Percentiles rank a stretch among this genome's conserved stretches.
Evolutionary conservation across 2,113 vertebrate species (phyloP).

Genomic region (Channa maculata): DNA sequence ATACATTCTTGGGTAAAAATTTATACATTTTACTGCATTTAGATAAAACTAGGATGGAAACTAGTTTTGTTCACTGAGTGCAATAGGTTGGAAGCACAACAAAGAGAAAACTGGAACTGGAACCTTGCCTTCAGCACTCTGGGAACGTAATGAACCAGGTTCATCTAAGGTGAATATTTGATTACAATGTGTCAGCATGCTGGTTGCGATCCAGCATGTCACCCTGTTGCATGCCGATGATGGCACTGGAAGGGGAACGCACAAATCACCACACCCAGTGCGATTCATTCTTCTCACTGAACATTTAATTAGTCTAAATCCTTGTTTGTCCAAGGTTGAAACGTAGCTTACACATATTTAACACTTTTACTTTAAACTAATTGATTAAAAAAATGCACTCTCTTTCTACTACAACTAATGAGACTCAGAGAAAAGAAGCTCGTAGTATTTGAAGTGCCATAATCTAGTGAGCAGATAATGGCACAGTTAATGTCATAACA

Average conservation of each 20-base stretch:
- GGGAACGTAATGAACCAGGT: constrained; percentile 32
- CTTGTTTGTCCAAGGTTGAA: constrained; percentile 17
- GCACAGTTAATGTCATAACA: constrained; percentile 44
- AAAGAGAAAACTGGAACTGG: constrained; percentile 16
- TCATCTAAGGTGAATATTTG: constrained; percentile 55
- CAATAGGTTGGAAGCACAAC: constrained; percentile 40
- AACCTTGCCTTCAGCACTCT: not conserved
- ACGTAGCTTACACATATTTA: not conserved
- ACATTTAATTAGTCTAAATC: not conserved
- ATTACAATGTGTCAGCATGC: constrained; percentile 28
- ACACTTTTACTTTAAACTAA: not conserved
- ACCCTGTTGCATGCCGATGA: constrained; percentile 26
- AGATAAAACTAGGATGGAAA: not conserved
- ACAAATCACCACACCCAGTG: constrained; percentile 41
- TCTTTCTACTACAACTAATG: not conserved
- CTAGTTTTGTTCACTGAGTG: not conserved
- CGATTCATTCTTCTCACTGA: not conserved
- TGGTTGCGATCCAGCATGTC: constrained; percentile 17
- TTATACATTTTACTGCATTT: not conserved
- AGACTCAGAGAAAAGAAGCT: constrained; percentile 10
- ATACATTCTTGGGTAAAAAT: too few species aligned
- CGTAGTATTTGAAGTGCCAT: constrained; percentile 17
- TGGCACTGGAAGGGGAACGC: constrained; percentile 9
- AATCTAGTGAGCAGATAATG: constrained; percentile 48
- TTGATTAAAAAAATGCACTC: not conserved